Evolutionary conservation across 2,113 vertebrate species (phyloP), one percentile per base, ranked within the genome.

Genomic region (Notothenia coriiceps): DNA sequence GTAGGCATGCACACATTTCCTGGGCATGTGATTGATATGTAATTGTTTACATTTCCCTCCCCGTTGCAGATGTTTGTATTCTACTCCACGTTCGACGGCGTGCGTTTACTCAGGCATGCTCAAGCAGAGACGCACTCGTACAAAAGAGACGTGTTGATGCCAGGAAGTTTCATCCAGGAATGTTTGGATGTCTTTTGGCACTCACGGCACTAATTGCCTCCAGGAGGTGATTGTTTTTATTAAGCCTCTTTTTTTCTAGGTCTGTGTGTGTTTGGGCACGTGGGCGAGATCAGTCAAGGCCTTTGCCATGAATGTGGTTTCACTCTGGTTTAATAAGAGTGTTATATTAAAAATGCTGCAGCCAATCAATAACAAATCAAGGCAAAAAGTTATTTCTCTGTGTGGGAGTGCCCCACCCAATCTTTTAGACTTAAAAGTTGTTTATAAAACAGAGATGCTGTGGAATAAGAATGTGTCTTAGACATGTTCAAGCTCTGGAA

Each of bases 21-120:
- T 33, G 57, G 66, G 40, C 18, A 20, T 77, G 68, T 85, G 86
- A 91, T 87, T 86, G 83, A 82, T 88, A 88, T 84, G 78, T 91
- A 86, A 94, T 94, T 89, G 85, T 88, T 93, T 88, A 85, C 86
- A 77, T 92, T 87, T 77, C 60, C 60, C 63, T 83, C 81, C 72
- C 79, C 8, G 47, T 56, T 57, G 76, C 90, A 92, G 85, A 91
- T 91, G 89, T 92, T 90, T 90, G 79, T 78, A 20, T 79, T 80
- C 73, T 15, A 1, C 76, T 77, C 60, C 67, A 33, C 1, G 43
- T 70, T 84, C 35, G 4, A 35, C 61, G 20, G 40, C 12, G 25
- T 54, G 79, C 70, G 17, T 81, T 70, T 54, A 69, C 50, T 3
- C 77, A 71, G 80, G 55, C 88, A 44, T 66, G 84, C 81, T 77